These are phyloP conservation scores for Mesaphorura yosii DNA, from an alignment of 1,140 invertebrate genomes.

Conservation along the genomic window DNA sequence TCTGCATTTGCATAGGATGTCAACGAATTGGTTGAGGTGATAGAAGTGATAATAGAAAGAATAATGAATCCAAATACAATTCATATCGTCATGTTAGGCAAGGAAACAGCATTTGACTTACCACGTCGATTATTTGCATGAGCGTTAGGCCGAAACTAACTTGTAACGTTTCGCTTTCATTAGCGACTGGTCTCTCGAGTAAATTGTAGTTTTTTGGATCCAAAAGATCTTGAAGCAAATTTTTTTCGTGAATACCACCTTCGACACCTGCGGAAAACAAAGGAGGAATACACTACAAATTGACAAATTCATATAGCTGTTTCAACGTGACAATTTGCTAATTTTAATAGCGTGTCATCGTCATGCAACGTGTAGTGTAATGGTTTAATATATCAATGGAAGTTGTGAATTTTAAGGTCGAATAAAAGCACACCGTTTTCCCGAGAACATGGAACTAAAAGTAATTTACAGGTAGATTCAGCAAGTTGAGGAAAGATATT, in stretches of 20 bases:
- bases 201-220: slow-evolving; percentile 66
- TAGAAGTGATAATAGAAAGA: slow-evolving; percentile 31
- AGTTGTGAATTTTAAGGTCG: too few relatives aligned
- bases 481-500: too few relatives aligned
- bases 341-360: too few relatives aligned
- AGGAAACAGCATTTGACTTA: slow-evolving; percentile 49
- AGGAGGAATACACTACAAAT: slow-evolving; percentile 24
- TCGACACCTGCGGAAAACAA: slow-evolving; percentile 50
- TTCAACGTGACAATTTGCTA: too few relatives aligned
- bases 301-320: too few relatives aligned
- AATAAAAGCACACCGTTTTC: too few relatives aligned
- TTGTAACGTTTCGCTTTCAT: slow-evolving; percentile 83
- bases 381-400: too few relatives aligned
- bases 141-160: slow-evolving; percentile 90
- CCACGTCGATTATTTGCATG: slow-evolving; percentile 98
- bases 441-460: too few relatives aligned
- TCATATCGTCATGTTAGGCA: not conserved
- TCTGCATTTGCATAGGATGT: slow-evolving; percentile 38
- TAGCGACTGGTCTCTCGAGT: slow-evolving; percentile 86
- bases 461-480: too few relatives aligned
- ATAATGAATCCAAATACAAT: slow-evolving; percentile 12
- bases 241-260: slow-evolving; percentile 77
- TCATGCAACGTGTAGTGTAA: too few relatives aligned
- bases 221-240: slow-evolving; percentile 70
- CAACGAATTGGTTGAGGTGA: not conserved